Evolutionary conservation across 1,140 invertebrate species (phyloP).

Genomic region (Drosophila murphyi): DNA sequence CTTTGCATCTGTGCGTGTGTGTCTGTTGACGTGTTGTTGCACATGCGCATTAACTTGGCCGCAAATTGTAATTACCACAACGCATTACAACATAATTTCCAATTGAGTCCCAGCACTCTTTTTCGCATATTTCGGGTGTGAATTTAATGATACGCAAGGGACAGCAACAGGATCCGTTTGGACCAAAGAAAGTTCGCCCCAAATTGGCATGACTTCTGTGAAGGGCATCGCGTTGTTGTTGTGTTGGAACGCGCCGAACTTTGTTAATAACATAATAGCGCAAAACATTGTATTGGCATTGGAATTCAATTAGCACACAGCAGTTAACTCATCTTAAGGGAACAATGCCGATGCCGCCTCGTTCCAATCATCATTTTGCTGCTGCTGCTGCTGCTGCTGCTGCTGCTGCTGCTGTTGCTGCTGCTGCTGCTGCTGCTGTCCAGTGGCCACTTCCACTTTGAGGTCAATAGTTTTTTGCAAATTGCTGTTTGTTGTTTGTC

Average conservation of each 20-base stretch:
- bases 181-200: constrained; percentile 69
- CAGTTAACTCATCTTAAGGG: constrained; percentile 41
- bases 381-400: constrained; percentile 5
- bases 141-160: constrained; percentile 70
- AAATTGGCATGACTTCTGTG: constrained; percentile 66
- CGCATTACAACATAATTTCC: constrained; percentile 81
- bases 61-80: constrained; percentile 83
- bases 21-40: constrained; percentile 78
- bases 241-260: constrained; percentile 29
- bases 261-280: constrained; percentile 79
- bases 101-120: constrained; percentile 43
- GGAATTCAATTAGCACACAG: constrained; percentile 77
- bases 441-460: constrained; percentile 55
- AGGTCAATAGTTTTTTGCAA: constrained; percentile 72
- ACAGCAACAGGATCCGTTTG: constrained; percentile 5
- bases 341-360: constrained; percentile 4
- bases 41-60: constrained; percentile 80
- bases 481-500: constrained; percentile 53
- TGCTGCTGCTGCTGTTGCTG: constrained; percentile 1
- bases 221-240: constrained; percentile 47
- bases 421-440: constrained; percentile 7
- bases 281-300: constrained; percentile 75
- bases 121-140: constrained; percentile 59
- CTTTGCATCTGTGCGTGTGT: constrained; percentile 43
- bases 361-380: neutral